Evolutionary conservation across 37 sponge, comb jelly and placozoan species (phyloP).

Genomic region (Lycopodina hypogea): DNA sequence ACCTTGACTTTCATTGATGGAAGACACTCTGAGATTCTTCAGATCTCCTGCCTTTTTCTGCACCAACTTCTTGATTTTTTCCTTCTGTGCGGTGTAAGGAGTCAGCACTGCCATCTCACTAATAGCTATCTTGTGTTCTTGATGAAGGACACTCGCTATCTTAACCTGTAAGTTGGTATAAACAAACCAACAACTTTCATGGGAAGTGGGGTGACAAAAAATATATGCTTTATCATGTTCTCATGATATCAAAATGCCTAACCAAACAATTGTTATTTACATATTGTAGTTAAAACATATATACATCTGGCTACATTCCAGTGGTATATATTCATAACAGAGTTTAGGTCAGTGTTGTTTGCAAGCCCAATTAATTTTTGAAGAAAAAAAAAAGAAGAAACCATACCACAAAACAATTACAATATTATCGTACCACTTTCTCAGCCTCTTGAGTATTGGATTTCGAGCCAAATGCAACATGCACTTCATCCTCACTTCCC

Average conservation of each 20-base stretch:
- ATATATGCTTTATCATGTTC: too few species aligned
- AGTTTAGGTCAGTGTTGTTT: too few species aligned
- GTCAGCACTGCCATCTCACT: conserved; percentile 53
- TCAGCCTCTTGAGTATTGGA: conserved; percentile 54
- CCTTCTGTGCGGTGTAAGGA: conserved; percentile 65
- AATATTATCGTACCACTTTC: conserved; percentile 67
- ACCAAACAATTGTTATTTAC: too few species aligned
- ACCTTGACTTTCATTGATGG: conserved; percentile 76
- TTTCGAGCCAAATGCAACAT: conserved; percentile 38
- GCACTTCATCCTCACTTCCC: background rate
- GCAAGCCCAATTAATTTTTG: too few species aligned
- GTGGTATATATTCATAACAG: too few species aligned
- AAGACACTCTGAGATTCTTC: conserved; percentile 20
- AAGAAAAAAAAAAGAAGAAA: too few species aligned
- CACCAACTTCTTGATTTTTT: conserved; percentile 5
- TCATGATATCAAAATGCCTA: too few species aligned
- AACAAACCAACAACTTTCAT: too few species aligned
- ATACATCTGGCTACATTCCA: too few species aligned
- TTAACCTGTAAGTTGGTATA: conserved; percentile 61
- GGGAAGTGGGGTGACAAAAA: too few species aligned
- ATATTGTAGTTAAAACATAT: too few species aligned
- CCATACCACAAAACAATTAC: too few species aligned
- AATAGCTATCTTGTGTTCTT: background rate
- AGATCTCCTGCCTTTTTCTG: background rate
- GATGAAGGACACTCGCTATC: conserved; percentile 17